Base-by-base conservation (phyloP, 1,140 invertebrate genomes). In the Dysdera silvatica region DNA sequence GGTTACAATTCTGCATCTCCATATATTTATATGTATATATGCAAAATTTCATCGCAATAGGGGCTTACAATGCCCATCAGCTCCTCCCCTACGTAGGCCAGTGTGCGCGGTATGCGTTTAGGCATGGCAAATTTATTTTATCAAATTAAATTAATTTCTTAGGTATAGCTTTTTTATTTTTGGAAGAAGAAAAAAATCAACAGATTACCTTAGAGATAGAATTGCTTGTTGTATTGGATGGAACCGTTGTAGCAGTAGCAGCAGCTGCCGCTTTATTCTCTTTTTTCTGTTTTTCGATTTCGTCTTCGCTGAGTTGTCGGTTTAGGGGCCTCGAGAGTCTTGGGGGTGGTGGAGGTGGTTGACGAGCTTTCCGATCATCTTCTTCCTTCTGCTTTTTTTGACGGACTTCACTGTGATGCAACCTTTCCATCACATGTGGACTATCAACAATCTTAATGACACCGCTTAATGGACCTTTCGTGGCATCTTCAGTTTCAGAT, bases 401-500 rank as follows among this genome's bases (percentile, higher is more conserved):
- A 79, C 61, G 82, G 53, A 82, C 83, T 66, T 91, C 89, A 56
- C 65, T 71, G 35, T 72, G 61, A 69, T 91, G 84, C 54, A 94
- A 80, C 51, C 90, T 85, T 74, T 89, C 88, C 82, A 94, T 91
- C 0, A 93, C 88, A 40, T 89, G 80, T 0, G 89, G 87, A 40
- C 88, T 92, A 73, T 95, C 91, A 24, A 84, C 84, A 4, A 93
- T 77, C n/a, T 88, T 80, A 53, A 88, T 88, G 71, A 94, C 91
- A 5, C 91, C 91, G 73, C 88, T 92, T 0, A 95, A 79, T 2
- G 91, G 90, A 6, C 91, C 91, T 56, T 86, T 80, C 2, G 88
- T 85, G 1, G 88, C 89, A 72, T 93, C 90, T 76, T 95, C 90
- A 3, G 89, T 92, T 72, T 93, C 91, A n/a, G 90, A 76, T 0